These are phyloP conservation scores for Hyposoter dolosus DNA, from an alignment of 2,888 invertebrate genomes.

Conservation along the genomic window DNA sequence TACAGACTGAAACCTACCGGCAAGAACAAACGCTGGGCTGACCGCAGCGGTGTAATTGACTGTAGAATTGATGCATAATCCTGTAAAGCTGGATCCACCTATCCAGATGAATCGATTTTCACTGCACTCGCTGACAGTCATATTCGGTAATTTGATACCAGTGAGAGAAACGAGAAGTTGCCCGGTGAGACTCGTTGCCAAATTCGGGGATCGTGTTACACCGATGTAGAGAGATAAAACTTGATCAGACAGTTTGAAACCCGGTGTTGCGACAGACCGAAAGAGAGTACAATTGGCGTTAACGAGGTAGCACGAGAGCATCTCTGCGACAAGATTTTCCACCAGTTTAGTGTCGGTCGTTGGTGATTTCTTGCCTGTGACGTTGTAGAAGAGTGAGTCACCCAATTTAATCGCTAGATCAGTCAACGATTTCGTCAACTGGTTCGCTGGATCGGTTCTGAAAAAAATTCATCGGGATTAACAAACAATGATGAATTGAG, in stretches of 20 bases:
- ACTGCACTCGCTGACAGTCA: conserved; percentile 84
- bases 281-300: conserved; percentile 90
- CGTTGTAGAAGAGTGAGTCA: conserved; percentile 87
- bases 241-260: conserved; percentile 83
- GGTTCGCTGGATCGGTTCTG: conserved; percentile 68
- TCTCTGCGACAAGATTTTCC: conserved; percentile 84
- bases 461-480: conserved; percentile 41
- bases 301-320: conserved; percentile 91
- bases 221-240: conserved; percentile 88
- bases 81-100: conserved; percentile 88
- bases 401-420: conserved; percentile 88
- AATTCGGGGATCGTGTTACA: conserved; percentile 86
- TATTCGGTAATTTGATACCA: conserved; percentile 85
- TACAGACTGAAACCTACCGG: conserved; percentile 85
- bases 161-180: conserved; percentile 88
- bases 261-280: conserved; percentile 86
- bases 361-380: conserved; percentile 86
- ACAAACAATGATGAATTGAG: neutral
- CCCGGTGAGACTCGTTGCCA: conserved; percentile 87
- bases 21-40: conserved; percentile 93
- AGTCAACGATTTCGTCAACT: conserved; percentile 85
- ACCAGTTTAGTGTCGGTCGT: conserved; percentile 64
- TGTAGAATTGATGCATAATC: conserved; percentile 90
- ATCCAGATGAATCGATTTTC: conserved; percentile 86
- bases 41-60: conserved; percentile 91